Base-by-base conservation (phyloP, 2,888 invertebrate species). In the Luperina testacea region DNA sequence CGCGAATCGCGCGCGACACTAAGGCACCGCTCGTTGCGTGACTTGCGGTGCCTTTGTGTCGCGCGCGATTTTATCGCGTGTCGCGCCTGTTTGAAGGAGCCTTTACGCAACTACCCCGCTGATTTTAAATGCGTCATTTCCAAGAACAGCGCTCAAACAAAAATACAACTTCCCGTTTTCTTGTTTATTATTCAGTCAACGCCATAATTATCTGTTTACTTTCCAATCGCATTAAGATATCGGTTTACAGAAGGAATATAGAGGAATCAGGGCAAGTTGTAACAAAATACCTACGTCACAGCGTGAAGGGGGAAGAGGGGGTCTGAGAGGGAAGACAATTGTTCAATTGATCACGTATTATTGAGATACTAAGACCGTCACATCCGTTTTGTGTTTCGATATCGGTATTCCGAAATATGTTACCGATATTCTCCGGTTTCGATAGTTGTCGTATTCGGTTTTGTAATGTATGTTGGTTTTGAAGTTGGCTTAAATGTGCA, bases 331-430 rank as follows among this genome's bases (percentile, higher is more conserved):
- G 86, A 86, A 90, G 87, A 86, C 92, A 92, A 93, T 93, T 92
- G 92, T 92, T 90, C 92, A 93, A 93, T 94, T 93, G 93, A 92
- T 93, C 93, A 92, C 90, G 90, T 92, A 91, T 90, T 85, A 88
- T 90, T 87, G 90, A 83, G 83, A 80, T 89, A 75, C 83, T 88
- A 78, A 88, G 77, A 82, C 80, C 67, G 73, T 64, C 73, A 84
- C 90, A 86, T 84, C 84, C 78, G 78, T 81, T 82, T 67, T 68
- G 69, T 72, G 75, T 51, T 59, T 61, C 59, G 80, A 77, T 77
- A 77, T 72, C 65, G 74, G 75, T 75, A 72, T 79, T 77, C 65
- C 68, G 65, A 68, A 82, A 88, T 86, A 77, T 68, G 77, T 71
- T 70, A 69, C 72, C 70, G 51, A 83, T 81, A 81, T 84, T 84